These are phyloP conservation scores for Aurelia sp. DNA, from an alignment of 30 jellyfish, hydroid and myxozoan species.

Conservation along the genomic window DNA sequence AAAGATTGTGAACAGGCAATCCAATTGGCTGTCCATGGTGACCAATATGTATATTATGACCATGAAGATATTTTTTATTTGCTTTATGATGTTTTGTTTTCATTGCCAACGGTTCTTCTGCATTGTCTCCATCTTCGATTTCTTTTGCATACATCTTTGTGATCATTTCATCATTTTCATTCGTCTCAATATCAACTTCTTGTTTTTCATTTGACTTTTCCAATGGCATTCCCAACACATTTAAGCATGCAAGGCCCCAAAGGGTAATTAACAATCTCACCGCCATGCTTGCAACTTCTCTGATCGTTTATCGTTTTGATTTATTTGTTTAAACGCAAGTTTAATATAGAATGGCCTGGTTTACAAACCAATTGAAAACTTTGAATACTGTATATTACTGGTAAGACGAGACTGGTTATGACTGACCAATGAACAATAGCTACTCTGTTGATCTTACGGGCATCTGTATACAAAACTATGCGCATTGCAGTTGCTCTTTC, in stretches of 20 bases:
- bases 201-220: slow-evolving; percentile 1
- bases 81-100: slow-evolving; percentile 46
- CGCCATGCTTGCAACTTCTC: too few species aligned
- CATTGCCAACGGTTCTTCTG: slow-evolving; percentile 34
- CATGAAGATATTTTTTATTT: slow-evolving; percentile 40
- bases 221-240: slow-evolving; percentile 2
- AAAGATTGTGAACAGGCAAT: slow-evolving; percentile 22
- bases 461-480: too few species aligned
- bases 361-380: too few species aligned
- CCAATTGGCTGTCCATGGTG: slow-evolving; percentile 33
- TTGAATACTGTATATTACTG: too few species aligned
- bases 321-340: too few species aligned
- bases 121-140: slow-evolving; percentile 64
- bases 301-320: too few species aligned
- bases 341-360: too few species aligned
- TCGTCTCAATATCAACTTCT: slow-evolving; percentile 35
- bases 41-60: neutral
- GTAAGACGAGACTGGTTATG: too few species aligned
- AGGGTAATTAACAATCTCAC: too few species aligned
- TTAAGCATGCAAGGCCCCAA: neutral
- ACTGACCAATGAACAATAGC: too few species aligned
- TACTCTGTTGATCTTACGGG: too few species aligned
- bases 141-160: slow-evolving; percentile 53
- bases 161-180: slow-evolving; percentile 27
- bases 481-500: too few species aligned